phyloP scores from a whole-genome alignment of 2,113 vertebrate genomes.

The Leptobrachium leishanense region DNA sequence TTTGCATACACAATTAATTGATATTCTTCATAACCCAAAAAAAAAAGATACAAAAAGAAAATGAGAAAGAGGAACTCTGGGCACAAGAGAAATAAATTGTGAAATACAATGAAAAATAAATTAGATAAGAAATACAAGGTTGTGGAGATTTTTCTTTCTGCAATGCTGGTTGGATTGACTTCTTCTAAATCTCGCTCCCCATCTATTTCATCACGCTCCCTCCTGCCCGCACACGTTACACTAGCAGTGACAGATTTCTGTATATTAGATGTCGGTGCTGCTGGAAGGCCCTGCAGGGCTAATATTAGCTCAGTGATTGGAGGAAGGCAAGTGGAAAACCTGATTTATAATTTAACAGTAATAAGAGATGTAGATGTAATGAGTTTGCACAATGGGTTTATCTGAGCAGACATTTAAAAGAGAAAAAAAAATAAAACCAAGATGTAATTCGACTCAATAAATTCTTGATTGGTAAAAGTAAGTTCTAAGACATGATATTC shows the following conservation, averaged over 20 bases:
- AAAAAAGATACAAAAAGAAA: too few relatives aligned
- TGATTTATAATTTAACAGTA: conserved; percentile 10
- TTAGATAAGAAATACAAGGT: not conserved
- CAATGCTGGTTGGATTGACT: not conserved
- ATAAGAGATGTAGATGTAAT: not conserved
- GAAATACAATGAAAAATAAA: not conserved
- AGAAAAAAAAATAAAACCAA: not conserved
- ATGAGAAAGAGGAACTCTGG: too few relatives aligned
- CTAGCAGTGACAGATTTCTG: not conserved
- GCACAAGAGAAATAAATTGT: too few relatives aligned
- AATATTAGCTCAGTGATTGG: conserved; percentile 14
- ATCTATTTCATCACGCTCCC: not conserved
- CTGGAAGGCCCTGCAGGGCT: not conserved
- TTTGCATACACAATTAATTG: too few relatives aligned
- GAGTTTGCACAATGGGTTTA: not conserved
- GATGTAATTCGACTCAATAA: too few relatives aligned
- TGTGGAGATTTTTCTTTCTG: too few relatives aligned
- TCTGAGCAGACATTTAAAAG: not conserved
- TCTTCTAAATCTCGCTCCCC: not conserved
- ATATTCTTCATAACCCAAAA: too few relatives aligned
- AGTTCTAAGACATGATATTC: not conserved
- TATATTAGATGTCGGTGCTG: not conserved
- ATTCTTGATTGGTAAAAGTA: not conserved
- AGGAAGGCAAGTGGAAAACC: conserved; percentile 2
- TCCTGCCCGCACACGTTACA: not conserved